phyloP scores from a whole-genome alignment of 2,888 invertebrate genomes.

The Sthenelais limicola region DNA sequence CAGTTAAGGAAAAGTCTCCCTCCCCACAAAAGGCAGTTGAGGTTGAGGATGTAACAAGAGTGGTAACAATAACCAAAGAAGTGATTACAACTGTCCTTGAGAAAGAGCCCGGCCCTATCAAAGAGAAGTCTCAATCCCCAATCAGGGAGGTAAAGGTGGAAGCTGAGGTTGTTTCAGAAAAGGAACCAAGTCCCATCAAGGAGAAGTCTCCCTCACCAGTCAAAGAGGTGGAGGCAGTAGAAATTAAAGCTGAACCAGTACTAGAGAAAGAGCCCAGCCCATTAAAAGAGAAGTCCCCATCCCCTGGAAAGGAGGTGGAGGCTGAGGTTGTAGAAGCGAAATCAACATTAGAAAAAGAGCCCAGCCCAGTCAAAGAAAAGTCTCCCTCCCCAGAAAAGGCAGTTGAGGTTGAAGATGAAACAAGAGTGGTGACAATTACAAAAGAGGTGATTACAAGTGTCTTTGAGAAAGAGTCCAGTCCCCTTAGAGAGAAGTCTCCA shows the following conservation, averaged over 20 bases:
- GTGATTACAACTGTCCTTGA: too few relatives aligned
- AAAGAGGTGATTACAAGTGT: too few relatives aligned
- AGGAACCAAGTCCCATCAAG: constrained; percentile 69
- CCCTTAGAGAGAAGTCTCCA: constrained; percentile 1
- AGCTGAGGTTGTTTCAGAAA: constrained; percentile 64
- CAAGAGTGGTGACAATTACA: constrained; percentile 13
- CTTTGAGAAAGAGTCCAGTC: constrained; percentile 11
- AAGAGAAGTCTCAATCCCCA: constrained; percentile 26
- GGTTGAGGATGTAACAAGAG: too few relatives aligned
- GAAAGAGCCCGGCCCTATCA: constrained; percentile 71
- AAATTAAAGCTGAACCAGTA: neutral
- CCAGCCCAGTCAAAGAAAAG: constrained; percentile 58
- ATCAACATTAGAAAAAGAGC: too few relatives aligned
- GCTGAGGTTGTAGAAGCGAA: neutral
- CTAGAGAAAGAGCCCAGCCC: constrained; percentile 73
- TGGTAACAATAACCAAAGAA: too few relatives aligned
- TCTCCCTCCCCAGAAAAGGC: constrained; percentile 6
- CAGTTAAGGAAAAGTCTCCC: constrained; percentile 7
- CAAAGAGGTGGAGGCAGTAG: neutral
- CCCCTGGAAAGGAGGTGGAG: constrained; percentile 15
- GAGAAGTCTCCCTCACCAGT: constrained; percentile 21
- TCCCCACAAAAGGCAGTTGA: constrained; percentile 61
- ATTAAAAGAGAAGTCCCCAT: constrained; percentile 74
- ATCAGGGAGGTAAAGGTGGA: constrained; percentile 69
- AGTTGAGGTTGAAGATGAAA: neutral